Evolutionary conservation across 2,797 vertebrate species (phyloP).

Genomic region (Cheirogaleus major): DNA sequence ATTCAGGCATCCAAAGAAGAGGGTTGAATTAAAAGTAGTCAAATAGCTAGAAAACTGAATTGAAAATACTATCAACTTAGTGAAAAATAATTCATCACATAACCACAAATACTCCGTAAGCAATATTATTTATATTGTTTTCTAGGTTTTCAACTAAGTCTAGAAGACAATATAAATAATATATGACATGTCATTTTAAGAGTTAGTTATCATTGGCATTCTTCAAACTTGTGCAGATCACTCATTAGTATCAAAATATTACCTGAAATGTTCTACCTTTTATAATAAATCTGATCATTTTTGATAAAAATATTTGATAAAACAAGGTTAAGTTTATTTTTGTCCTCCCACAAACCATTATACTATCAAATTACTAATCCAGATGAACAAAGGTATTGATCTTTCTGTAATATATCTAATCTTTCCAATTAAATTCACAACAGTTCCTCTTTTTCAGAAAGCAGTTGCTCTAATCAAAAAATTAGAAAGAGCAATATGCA

Average conservation of each 20-base stretch:
- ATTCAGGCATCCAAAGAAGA: background rate
- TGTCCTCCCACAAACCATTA: conserved; percentile 46
- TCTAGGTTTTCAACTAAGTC: background rate
- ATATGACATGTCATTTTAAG: conserved; percentile 4
- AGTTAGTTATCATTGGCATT: background rate
- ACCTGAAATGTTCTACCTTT: background rate
- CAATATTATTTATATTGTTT: background rate
- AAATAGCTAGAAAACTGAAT: conserved; percentile 4
- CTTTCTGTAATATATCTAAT: background rate
- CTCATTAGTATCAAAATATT: conserved; percentile 39
- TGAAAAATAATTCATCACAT: conserved; percentile 42
- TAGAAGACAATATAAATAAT: conserved; percentile 35
- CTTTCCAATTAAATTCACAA: conserved; percentile 49
- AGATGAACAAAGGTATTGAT: background rate
- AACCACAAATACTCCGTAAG: background rate
- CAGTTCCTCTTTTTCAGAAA: background rate
- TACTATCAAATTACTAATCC: conserved; percentile 8
- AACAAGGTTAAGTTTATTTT: background rate
- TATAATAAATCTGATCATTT: conserved; percentile 19
- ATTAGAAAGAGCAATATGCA: conserved; percentile 54
- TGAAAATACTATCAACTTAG: background rate
- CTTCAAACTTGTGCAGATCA: background rate
- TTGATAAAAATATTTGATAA: conserved; percentile 38
- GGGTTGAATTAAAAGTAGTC: background rate
- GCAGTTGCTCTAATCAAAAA: conserved; percentile 62